Conservation (phyloP, 2,113 vertebrate genomes). For the Pterocles gutturalis region DNA sequence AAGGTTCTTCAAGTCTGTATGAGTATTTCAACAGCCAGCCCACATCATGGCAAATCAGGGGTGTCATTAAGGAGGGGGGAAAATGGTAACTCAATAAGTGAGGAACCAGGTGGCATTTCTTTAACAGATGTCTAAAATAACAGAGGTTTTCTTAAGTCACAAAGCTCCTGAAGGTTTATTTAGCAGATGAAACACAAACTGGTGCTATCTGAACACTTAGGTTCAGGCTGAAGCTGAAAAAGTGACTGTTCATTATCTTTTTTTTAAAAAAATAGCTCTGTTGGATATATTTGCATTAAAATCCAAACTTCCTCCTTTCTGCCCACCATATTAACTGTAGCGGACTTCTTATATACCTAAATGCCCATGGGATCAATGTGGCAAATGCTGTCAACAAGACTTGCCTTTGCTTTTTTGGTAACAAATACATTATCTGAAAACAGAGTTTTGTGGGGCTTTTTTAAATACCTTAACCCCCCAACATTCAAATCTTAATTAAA, state of each 20-base stretch:
- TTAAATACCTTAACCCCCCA: fast-evolving
- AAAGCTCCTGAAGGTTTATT: background rate
- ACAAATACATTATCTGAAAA: background rate
- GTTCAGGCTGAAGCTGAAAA: background rate
- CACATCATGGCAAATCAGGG: background rate
- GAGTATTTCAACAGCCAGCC: background rate
- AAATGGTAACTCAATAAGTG: background rate
- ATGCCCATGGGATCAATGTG: background rate
- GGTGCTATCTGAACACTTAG: background rate
- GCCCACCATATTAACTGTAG: background rate
- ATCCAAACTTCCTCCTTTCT: background rate
- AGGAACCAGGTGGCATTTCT: background rate
- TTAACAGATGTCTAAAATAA: background rate
- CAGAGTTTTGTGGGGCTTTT: background rate
- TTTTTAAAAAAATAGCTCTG: background rate
- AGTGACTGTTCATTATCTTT: background rate
- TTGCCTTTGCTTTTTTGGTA: background rate
- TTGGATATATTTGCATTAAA: background rate
- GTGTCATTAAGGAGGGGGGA: background rate
- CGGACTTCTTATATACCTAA: background rate
- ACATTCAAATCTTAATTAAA: background rate
- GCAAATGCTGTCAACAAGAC: background rate
- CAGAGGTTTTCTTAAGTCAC: background rate
- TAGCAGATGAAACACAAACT: background rate
- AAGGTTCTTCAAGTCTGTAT: background rate